phyloP scores from a whole-genome alignment of 2,113 vertebrate genomes.

The Rutilus rutilus region DNA sequence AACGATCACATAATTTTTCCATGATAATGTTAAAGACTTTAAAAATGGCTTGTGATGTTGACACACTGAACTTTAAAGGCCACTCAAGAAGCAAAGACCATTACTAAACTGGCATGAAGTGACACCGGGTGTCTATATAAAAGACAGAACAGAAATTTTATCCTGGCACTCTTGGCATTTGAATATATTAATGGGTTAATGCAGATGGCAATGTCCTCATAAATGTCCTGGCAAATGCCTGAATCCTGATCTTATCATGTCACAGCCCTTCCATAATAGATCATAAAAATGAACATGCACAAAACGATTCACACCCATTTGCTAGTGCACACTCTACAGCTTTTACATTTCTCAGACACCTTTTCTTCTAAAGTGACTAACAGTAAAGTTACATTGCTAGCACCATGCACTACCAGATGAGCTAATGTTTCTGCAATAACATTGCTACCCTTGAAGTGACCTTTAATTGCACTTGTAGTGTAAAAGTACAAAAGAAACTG shows the following conservation, averaged over 20 bases:
- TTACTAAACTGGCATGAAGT: constrained; percentile 36
- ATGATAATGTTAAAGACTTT: constrained; percentile 42
- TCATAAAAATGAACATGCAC: constrained; percentile 34
- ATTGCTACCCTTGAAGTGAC: background rate
- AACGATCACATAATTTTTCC: constrained; percentile 35
- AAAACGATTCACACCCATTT: constrained; percentile 21
- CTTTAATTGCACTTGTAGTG: too few species aligned
- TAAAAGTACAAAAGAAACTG: too few species aligned
- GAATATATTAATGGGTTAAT: constrained; percentile 37
- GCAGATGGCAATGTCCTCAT: constrained; percentile 35
- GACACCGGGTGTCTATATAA: constrained; percentile 28
- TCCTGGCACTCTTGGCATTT: constrained; percentile 48
- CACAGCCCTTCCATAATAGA: constrained; percentile 8
- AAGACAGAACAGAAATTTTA: constrained; percentile 40
- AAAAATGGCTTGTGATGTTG: constrained; percentile 50
- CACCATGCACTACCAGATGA: background rate
- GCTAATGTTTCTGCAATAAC: background rate
- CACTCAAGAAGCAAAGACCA: constrained; percentile 52
- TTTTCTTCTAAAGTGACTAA: background rate
- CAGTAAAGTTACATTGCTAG: background rate
- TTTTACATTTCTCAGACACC: background rate
- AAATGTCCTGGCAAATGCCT: constrained; percentile 33
- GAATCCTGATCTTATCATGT: constrained; percentile 33
- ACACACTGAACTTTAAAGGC: constrained; percentile 56
- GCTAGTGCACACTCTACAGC: background rate